Percentiles rank a stretch among this genome's conserved stretches.
phyloP scores from a whole-genome alignment of 1,140 invertebrate species.

The Bombus huntii region DNA sequence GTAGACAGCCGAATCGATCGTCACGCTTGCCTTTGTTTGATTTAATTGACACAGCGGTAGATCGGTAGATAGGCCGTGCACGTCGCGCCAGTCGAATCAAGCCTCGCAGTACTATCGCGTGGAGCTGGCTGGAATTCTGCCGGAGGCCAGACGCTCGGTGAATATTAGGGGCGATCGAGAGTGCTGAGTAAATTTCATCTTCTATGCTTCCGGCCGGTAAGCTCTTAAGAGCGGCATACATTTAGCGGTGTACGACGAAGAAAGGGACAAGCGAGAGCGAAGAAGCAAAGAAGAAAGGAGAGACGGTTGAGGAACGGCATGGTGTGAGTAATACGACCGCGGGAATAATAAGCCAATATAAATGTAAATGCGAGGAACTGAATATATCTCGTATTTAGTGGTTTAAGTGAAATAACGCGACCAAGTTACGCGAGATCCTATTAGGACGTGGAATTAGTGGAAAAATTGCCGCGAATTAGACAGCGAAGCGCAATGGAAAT shows the following conservation, averaged over 20 bases:
- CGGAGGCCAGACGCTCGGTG: conserved; percentile 36
- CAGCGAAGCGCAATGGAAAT: background rate
- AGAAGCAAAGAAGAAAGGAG: background rate
- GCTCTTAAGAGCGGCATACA: conserved; percentile 58
- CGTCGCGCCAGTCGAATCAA: conserved; percentile 57
- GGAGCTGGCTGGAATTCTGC: conserved; percentile 45
- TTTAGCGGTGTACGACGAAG: background rate
- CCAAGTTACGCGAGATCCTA: conserved; percentile 52
- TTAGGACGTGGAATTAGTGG: conserved; percentile 8
- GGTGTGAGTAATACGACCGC: conserved; percentile 48
- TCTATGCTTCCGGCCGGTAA: conserved; percentile 58
- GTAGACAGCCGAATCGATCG: conserved; percentile 64
- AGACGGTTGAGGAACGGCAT: conserved; percentile 28
- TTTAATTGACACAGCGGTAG: conserved; percentile 64
- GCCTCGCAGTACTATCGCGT: conserved; percentile 29
- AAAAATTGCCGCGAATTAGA: background rate
- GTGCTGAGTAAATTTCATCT: conserved; percentile 64
- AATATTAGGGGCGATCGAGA: conserved; percentile 60
- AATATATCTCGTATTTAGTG: conserved; percentile 64
- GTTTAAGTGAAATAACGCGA: conserved; percentile 64
- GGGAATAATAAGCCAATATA: conserved; percentile 70
- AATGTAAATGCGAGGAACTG: conserved; percentile 62
- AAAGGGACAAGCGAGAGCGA: background rate
- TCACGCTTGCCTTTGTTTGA: conserved; percentile 69
- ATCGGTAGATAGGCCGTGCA: conserved; percentile 66